Evolutionary conservation across 2,113 vertebrate species (phyloP), one percentile per base, ranked within the genome.

Genomic region (Siniperca knerii): DNA sequence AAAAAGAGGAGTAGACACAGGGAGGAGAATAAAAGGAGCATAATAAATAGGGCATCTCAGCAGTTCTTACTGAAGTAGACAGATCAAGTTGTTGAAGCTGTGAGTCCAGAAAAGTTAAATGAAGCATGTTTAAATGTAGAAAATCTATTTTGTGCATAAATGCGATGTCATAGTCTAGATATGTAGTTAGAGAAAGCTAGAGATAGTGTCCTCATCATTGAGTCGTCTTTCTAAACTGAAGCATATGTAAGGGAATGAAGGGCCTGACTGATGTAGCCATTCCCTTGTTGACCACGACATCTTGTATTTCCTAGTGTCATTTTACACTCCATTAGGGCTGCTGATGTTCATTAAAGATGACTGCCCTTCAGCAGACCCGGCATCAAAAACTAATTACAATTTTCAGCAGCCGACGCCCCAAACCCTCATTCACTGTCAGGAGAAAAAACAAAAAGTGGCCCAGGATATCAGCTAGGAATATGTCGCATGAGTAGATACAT

Each of bases 301-400:
- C 91, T 90, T 94, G 94, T 90, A 89, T 83, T 93, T 91, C 90
- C 87, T 60, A 58, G 86, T 91, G 90, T 93, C 89, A 93, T 94
- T 94, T 95, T 92, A 89, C 81, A 89, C 89, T 94, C 93, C 92
- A 94, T 95, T 94, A 93, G 84, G 57, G 77, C 80, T 29, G 85
- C 83, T 92, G 89, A 91, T 93, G 89, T 89, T 92, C 89, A 94
- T 95, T 94, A 91, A 92, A 92, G 91, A 89, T 85, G 90, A 93
- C 92, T 93, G 83, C 74, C 88, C 87, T 91, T 90, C 90, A 93
- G 85, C 93, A 91, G 89, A 93, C 87, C 90, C 73, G 87, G 74
- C 92, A 89, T 85, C 68, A 66, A 87, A 90, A 92, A 92, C 81
- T 93, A 92, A 95, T 93, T 93, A 91, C 88, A 89, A 90, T 83